A percentile compares a stretch with the other conserved stretches of the same genome.
These are phyloP conservation scores for Chaetogeoica ovagalla DNA, from an alignment of 2,888 invertebrate genomes.

Conservation along the genomic window DNA sequence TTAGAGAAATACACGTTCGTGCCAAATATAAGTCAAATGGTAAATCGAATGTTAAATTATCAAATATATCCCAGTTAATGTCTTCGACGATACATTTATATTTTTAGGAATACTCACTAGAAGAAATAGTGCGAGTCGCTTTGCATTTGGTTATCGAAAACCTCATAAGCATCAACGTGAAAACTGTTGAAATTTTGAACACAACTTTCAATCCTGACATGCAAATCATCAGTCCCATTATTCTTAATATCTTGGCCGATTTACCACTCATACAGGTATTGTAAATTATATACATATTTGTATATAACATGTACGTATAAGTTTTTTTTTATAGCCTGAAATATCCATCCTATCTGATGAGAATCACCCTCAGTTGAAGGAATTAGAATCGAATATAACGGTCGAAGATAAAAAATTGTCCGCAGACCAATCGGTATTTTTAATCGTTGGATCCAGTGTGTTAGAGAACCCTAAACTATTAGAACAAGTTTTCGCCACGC, in stretches of 20 bases:
- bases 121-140: constrained; percentile 66
- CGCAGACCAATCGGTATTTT: constrained; percentile 62
- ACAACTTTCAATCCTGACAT: constrained; percentile 63
- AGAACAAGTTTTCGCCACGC: constrained; percentile 61
- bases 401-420: constrained; percentile 68
- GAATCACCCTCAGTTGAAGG: constrained; percentile 60
- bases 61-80: neutral
- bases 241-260: constrained; percentile 68
- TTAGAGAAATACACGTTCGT: constrained; percentile 76
- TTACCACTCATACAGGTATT: constrained; percentile 60
- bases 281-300: neutral
- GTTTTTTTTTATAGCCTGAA: constrained; percentile 64
- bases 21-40: constrained; percentile 62
- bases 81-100: constrained; percentile 10
- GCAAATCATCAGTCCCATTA: constrained; percentile 63
- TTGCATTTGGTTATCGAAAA: constrained; percentile 78
- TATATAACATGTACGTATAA: neutral
- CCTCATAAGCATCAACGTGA: constrained; percentile 66
- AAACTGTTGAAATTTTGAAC: constrained; percentile 64
- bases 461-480: constrained; percentile 63
- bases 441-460: constrained; percentile 64
- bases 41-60: constrained; percentile 19
- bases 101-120: constrained; percentile 57
- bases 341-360: constrained; percentile 63
- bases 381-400: constrained; percentile 63